Base-by-base conservation (phyloP, 2,888 invertebrate genomes). In the Macrophya alboannulata region DNA sequence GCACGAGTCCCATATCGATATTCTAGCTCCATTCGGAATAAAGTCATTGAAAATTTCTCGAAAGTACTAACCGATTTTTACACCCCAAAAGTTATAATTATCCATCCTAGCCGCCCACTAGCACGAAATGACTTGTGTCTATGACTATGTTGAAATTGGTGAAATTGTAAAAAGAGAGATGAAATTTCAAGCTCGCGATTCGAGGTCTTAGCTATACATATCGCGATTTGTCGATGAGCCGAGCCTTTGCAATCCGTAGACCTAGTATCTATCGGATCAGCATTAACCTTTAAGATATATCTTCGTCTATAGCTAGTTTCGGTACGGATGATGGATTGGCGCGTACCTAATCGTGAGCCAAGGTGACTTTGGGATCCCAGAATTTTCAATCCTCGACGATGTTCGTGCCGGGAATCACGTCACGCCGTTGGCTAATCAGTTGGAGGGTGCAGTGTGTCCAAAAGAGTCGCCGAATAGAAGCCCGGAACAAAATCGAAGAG, bases 281-380 rank as follows among this genome's bases (percentile, higher is more conserved):
- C 43, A 62, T 81, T 81, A 65, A 81, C 81, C 65, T 81, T 81
- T 81, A 59, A 62, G 31, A 62, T 40, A 9, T 40, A 43, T 25
- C 43, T 5, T 81, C 37, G 37, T 21, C 31, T 43, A 62, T 10
- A 31, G 17, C 55, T 40, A 81, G 62, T 21, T 21, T 2, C 4
- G 62, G 9, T 15, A 62, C 81, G 81, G 55, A 81, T 81, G 81
- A 81, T 81, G 81, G 81, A 81, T 81, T 62, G 55, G 40, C 40
- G 17, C 25, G 77, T 9, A 55, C 15, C n/a, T 40, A 31, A 31
- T 31, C 31, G 31, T 31, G 5, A 62, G 43, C 62, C 62, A 81
- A 81, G 81, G 59, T 65, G 81, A 81, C 81, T 65, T 77, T 59
- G 62, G 65, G 59, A 45, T 17, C 40, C 25, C n/a, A 21, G 40